Percentiles rank a stretch among this genome's conserved stretches.
These are phyloP conservation scores for Phylloscopus trochilus DNA, from an alignment of 2,113 vertebrate genomes.

Conservation along the genomic window DNA sequence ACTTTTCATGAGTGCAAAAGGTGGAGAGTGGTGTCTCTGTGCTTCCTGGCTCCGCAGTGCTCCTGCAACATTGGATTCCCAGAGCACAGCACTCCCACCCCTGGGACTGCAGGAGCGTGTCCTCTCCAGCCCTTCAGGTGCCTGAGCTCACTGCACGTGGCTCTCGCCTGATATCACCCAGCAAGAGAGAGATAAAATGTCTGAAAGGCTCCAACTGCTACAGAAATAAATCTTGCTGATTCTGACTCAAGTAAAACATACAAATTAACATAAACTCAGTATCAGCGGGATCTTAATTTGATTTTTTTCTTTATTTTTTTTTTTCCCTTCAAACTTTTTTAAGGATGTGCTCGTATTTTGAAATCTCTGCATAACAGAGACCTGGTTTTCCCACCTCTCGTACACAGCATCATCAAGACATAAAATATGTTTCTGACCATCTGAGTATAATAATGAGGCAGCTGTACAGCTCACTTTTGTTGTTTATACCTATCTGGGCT, in stretches of 20 bases:
- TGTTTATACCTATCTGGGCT: constrained; percentile 55
- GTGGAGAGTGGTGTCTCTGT: background rate
- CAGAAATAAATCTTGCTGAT: constrained; percentile 55
- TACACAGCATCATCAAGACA: background rate
- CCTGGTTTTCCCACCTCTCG: background rate
- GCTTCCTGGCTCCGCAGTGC: background rate
- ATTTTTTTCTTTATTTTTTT: background rate
- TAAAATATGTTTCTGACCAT: constrained; percentile 42
- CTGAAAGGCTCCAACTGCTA: constrained; percentile 3
- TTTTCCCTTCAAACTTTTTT: background rate
- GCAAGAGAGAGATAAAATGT: background rate
- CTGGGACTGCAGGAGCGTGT: background rate
- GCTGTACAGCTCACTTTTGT: constrained; percentile 37
- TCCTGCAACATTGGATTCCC: background rate
- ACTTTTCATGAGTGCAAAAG: accelerated
- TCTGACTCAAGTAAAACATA: background rate
- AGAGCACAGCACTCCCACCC: background rate
- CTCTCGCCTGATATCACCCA: background rate
- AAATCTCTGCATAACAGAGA: background rate
- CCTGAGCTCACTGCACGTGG: background rate
- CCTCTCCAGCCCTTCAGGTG: background rate
- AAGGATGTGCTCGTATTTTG: background rate
- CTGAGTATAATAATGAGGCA: constrained; percentile 58
- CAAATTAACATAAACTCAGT: constrained; percentile 32
- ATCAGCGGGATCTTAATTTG: constrained; percentile 37